Evolutionary conservation across 2,888 invertebrate species (phyloP).

Genomic region (Cecidostiba fungosa): DNA sequence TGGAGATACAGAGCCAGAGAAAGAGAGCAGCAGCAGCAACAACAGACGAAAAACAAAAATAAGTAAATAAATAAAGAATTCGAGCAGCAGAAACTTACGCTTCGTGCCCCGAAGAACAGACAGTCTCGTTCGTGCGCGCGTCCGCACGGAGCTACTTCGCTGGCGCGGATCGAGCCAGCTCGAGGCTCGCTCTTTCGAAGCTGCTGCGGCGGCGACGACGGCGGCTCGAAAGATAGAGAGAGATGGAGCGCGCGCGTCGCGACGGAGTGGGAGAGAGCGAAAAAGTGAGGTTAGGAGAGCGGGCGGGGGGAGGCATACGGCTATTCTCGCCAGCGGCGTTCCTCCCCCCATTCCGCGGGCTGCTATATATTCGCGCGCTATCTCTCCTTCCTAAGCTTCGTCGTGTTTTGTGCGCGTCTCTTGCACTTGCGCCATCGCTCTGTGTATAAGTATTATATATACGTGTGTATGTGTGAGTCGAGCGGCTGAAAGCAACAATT

Average conservation of each 20-base stretch:
- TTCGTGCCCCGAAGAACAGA: slow-evolving; percentile 78
- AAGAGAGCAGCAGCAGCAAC: background rate
- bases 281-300: slow-evolving; percentile 19
- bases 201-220: background rate
- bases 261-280: background rate
- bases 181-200: slow-evolving; percentile 19
- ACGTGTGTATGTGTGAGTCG: background rate
- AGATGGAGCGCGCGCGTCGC: background rate
- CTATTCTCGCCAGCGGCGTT: slow-evolving; percentile 78
- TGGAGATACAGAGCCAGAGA: background rate
- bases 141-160: slow-evolving; percentile 78
- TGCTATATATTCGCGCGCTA: background rate
- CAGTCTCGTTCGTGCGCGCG: slow-evolving; percentile 70
- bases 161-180: slow-evolving; percentile 74
- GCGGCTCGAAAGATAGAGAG: slow-evolving; percentile 10
- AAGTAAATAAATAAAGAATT: background rate
- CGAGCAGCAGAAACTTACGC: slow-evolving; percentile 73
- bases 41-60: too few relatives aligned
- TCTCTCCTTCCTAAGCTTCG: slow-evolving; percentile 11
- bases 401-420: background rate
- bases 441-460: background rate
- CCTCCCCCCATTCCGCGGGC: slow-evolving; percentile 72
- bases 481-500: slow-evolving; percentile 50
- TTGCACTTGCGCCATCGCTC: slow-evolving; percentile 46
- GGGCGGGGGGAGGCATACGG: slow-evolving; percentile 61